phyloP scores from a whole-genome alignment of 2,888 invertebrate genomes.

The Xestia c-nigrum region DNA sequence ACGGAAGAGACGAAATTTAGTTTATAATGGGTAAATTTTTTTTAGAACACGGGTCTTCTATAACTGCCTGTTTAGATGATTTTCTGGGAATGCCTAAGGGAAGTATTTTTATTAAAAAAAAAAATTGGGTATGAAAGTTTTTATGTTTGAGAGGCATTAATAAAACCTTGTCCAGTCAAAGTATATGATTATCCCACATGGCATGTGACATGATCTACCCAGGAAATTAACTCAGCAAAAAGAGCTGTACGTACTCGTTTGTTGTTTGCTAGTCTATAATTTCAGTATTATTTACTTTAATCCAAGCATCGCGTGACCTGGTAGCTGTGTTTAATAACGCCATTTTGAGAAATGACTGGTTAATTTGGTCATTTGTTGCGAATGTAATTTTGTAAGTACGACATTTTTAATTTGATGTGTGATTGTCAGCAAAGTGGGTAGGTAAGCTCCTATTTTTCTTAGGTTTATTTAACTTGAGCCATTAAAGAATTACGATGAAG shows the following conservation, averaged over 20 bases:
- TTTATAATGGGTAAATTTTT: not conserved
- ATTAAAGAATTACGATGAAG: not conserved
- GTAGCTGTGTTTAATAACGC: conserved; percentile 63
- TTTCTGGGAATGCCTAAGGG: not conserved
- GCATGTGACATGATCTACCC: conserved; percentile 39
- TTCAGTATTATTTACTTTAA: conserved; percentile 77
- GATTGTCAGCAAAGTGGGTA: not conserved
- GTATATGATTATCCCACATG: conserved; percentile 42
- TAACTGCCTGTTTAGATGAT: not conserved
- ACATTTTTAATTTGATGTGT: conserved; percentile 25
- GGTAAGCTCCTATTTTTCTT: not conserved
- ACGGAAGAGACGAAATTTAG: not conserved
- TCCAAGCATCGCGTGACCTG: conserved; percentile 75
- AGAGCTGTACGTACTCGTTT: conserved; percentile 48
- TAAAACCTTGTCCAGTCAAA: conserved; percentile 3
- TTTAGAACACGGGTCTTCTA: not conserved
- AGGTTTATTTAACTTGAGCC: not conserved
- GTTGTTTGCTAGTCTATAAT: conserved; percentile 67
- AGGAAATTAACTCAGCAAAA: conserved; percentile 55
- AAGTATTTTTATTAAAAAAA: not conserved
- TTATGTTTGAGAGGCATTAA: not conserved
- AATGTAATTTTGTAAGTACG: conserved; percentile 54
- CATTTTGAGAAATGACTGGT: conserved; percentile 67
- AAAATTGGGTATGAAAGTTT: not conserved
- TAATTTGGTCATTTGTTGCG: conserved; percentile 66